Conservation (phyloP, 2,113 vertebrate genomes). For the Grallaria varia region DNA sequence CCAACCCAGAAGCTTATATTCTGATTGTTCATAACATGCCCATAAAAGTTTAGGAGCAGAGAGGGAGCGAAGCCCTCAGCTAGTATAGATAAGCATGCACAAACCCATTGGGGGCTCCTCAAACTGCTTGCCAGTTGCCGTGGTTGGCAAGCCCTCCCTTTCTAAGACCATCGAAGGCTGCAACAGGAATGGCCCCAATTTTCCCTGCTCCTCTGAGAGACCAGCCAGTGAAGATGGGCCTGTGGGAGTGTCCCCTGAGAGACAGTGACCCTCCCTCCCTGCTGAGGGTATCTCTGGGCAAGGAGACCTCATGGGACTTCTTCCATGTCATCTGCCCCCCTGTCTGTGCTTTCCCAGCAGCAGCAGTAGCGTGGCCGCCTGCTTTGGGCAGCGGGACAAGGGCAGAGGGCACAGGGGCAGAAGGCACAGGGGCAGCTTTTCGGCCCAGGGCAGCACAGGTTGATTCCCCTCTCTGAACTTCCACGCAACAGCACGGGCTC, state of each 20-base stretch:
- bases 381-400: neutral
- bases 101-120: neutral
- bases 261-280: neutral
- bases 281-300: neutral
- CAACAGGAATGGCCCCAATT: neutral
- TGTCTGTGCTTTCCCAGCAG: neutral
- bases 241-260: neutral
- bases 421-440: neutral
- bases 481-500: neutral
- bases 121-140: neutral
- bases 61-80: neutral
- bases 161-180: neutral
- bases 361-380: rapidly evolving
- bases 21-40: neutral
- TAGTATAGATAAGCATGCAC: neutral
- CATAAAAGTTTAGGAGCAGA: neutral
- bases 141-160: neutral
- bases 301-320: neutral
- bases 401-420: neutral
- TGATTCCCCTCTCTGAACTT: neutral
- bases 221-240: neutral
- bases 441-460: neutral
- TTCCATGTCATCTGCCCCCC: neutral
- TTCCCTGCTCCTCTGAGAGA: neutral
- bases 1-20: neutral